Base-by-base conservation (phyloP, 2,888 invertebrate species). In the Apeira syringaria region DNA sequence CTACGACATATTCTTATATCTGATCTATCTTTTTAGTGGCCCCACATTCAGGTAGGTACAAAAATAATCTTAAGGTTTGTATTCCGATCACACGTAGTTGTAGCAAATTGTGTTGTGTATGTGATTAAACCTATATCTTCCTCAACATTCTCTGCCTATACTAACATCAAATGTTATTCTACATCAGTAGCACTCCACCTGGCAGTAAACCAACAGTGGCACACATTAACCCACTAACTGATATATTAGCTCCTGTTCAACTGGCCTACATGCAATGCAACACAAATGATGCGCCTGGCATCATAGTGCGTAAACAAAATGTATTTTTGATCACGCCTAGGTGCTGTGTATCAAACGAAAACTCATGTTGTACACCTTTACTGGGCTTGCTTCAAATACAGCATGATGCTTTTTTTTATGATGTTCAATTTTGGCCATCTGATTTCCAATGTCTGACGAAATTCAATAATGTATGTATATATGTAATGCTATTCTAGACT, bases 211-310 rank as follows among this genome's bases (percentile, higher is more conserved):
- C 41, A 62, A 48, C 55, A 40, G 25, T 36, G 27, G 31, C 39
- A 27, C n/a, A 33, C 59, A 63, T 66, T 69, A 65, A 69, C 72
- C 71, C 38, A 71, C 50, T 65, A 57, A 57, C 60, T 53, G 58
- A 55, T 59, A 52, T 57, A 58, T 49, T 41, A 59, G 49, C 41
- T 43, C 31, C 55, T 49, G 30, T 39, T 51, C 58, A 25, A 22
- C 39, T 45, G 65, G 44, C 70, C 70, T 55, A 68, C 52, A 59
- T 62, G 32, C 36, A 40, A 49, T 53, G 53, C 53, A 53, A 36
- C 57, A 12, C 36, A 43, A 43, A 43, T 36, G 42, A 43, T 43
- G 33, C 33, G 38, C 33, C 13, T 47, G 61, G 62, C 65, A 62
- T 62, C 60, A 46, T 40, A 55, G 50, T 50, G 52, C 40, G 59